Percentiles rank a stretch among this genome's conserved stretches.
Evolutionary conservation across 2,797 vertebrate species (phyloP).

Genomic region (Limnodromus scolopaceus): DNA sequence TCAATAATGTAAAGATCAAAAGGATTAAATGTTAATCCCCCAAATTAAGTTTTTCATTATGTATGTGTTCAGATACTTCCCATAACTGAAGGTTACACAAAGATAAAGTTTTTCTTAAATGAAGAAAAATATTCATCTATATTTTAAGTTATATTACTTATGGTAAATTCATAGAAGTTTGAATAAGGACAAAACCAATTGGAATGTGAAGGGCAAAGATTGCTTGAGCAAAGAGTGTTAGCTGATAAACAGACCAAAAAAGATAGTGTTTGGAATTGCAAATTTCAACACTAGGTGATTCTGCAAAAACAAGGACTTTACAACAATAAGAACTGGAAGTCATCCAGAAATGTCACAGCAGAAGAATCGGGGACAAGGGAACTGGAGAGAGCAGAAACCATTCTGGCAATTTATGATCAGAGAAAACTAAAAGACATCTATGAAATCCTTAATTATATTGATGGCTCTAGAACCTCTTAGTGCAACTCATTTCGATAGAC

Average conservation of each 20-base stretch:
- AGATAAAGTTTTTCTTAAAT: neutral
- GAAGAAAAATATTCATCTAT: neutral
- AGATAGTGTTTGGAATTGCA: conserved; percentile 67
- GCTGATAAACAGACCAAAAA: conserved; percentile 70
- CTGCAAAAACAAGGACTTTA: conserved; percentile 59
- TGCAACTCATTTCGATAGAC: neutral
- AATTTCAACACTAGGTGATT: conserved; percentile 63
- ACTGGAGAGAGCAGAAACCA: neutral
- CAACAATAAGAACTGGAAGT: conserved; percentile 56
- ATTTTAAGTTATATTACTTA: neutral
- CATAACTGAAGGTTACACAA: neutral
- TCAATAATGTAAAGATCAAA: neutral
- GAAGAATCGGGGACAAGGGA: neutral
- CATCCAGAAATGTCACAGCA: conserved; percentile 65
- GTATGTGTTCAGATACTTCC: neutral
- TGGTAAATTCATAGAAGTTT: conserved; percentile 26
- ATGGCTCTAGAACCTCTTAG: conserved; percentile 40
- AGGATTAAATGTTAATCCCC: neutral
- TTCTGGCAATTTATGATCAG: conserved; percentile 23
- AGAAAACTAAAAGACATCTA: neutral
- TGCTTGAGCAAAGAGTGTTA: conserved; percentile 48
- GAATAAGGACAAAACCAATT: conserved; percentile 45
- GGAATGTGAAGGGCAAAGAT: conserved; percentile 65
- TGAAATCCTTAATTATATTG: conserved; percentile 17
- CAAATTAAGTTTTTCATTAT: neutral